phyloP scores from a whole-genome alignment of 2,888 invertebrate species.

The Endotricha flammealis region DNA sequence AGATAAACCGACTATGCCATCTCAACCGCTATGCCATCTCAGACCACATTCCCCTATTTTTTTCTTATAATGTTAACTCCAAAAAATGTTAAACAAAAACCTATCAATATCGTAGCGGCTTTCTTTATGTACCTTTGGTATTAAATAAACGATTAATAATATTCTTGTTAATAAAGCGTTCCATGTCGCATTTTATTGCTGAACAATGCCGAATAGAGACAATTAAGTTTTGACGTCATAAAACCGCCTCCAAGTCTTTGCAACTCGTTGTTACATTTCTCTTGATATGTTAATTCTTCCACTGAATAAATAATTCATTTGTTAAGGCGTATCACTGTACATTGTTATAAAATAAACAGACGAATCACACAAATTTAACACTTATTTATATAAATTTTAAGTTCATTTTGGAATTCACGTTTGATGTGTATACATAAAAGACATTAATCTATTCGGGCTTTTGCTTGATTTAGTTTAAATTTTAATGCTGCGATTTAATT shows the following conservation, averaged over 20 bases:
- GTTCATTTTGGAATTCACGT: conserved; percentile 23
- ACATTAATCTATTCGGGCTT: conserved; percentile 17
- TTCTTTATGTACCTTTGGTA: too few relatives aligned
- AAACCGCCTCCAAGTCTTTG: neutral
- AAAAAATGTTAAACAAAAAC: too few relatives aligned
- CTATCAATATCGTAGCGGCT: too few relatives aligned
- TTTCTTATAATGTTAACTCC: too few relatives aligned
- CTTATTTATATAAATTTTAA: conserved; percentile 27
- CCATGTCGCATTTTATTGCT: too few relatives aligned
- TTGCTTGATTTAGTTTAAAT: conserved; percentile 19
- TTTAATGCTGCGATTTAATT: conserved; percentile 21
- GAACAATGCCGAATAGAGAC: too few relatives aligned
- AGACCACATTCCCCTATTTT: too few relatives aligned
- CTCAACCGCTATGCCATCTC: too few relatives aligned
- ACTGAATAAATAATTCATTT: conserved; percentile 74
- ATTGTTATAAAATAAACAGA: conserved; percentile 36
- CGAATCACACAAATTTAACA: conserved; percentile 21
- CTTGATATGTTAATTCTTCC: conserved; percentile 72
- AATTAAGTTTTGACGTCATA: neutral
- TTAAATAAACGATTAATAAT: too few relatives aligned
- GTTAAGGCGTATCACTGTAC: conserved; percentile 64
- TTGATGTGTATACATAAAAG: conserved; percentile 3
- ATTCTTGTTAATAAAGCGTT: too few relatives aligned
- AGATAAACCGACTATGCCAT: too few relatives aligned
- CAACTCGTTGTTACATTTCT: conserved; percentile 27